Conservation (phyloP, 2,113 vertebrate genomes). For the Pungitius pungitius region DNA sequence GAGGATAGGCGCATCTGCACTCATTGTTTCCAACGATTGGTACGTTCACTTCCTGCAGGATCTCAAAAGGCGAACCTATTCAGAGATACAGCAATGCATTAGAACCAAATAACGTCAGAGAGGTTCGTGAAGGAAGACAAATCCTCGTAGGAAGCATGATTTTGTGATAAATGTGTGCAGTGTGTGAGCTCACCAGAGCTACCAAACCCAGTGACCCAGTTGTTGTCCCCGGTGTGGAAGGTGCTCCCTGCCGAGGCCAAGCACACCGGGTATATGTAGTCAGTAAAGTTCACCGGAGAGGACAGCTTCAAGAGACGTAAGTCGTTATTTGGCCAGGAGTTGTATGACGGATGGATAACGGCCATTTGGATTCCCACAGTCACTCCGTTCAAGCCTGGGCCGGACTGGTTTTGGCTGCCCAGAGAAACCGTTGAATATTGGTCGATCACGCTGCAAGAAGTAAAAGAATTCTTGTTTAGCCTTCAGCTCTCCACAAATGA, state of each 20-base stretch:
- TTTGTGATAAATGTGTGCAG: not conserved
- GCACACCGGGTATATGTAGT: constrained; percentile 76
- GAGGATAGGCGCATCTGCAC: constrained; percentile 33
- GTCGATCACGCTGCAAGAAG: not conserved
- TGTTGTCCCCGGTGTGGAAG: constrained; percentile 12
- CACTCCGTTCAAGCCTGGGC: not conserved
- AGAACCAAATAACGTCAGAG: no score
- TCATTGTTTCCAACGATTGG: constrained; percentile 58
- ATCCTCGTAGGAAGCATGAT: not conserved
- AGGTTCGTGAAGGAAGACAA: no score
- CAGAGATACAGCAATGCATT: no score
- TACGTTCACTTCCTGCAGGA: constrained; percentile 52
- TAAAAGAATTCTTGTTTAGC: no score
- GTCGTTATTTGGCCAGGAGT: constrained; percentile 53
- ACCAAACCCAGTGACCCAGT: constrained; percentile 80
- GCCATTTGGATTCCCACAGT: not conserved
- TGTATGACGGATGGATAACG: not conserved
- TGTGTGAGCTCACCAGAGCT: constrained; percentile 16
- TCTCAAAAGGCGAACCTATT: not conserved
- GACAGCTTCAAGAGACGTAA: constrained; percentile 78
- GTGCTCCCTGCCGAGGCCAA: constrained; percentile 68
- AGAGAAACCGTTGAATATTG: not conserved
- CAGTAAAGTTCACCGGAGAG: constrained; percentile 16
- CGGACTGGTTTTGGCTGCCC: not conserved
- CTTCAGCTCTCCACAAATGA: no score